Evolutionary conservation across 1,140 invertebrate genomes (phyloP).

Genomic region (Eumeta japonica): DNA sequence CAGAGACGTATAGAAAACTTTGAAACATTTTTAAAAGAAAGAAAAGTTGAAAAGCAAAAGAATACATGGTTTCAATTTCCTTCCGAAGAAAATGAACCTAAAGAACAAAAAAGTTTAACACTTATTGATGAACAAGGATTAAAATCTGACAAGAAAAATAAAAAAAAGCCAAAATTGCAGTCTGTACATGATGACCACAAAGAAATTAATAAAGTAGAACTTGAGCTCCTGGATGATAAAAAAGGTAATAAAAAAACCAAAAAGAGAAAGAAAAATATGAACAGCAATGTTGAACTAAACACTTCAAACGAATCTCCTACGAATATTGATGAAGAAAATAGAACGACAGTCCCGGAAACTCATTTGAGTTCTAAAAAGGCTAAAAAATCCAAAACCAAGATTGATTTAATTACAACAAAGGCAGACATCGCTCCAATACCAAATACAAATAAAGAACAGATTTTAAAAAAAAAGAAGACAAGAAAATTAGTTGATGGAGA

Average conservation of each 20-base stretch:
- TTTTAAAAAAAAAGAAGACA: constrained; percentile 12
- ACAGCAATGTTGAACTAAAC: background rate
- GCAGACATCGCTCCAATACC: constrained; percentile 17
- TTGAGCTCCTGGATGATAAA: constrained; percentile 10
- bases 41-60: constrained; percentile 44
- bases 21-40: constrained; percentile 58
- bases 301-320: background rate
- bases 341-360: no score
- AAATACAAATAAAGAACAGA: constrained; percentile 20
- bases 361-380: no score
- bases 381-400: background rate
- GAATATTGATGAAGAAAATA: no score
- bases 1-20: constrained; percentile 56
- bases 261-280: constrained; percentile 9
- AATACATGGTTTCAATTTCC: constrained; percentile 60
- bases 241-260: constrained; percentile 14
- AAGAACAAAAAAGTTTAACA: constrained; percentile 11
- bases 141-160: constrained; percentile 13
- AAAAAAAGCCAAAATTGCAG: constrained; percentile 9
- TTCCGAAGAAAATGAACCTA: constrained; percentile 17
- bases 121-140: constrained; percentile 11
- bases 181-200: no score
- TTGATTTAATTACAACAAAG: constrained; percentile 1
- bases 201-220: constrained; percentile 7
- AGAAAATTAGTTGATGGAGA: constrained; percentile 22